Conservation (phyloP, 2,888 invertebrate species). For the Rhagonycha lutea region DNA sequence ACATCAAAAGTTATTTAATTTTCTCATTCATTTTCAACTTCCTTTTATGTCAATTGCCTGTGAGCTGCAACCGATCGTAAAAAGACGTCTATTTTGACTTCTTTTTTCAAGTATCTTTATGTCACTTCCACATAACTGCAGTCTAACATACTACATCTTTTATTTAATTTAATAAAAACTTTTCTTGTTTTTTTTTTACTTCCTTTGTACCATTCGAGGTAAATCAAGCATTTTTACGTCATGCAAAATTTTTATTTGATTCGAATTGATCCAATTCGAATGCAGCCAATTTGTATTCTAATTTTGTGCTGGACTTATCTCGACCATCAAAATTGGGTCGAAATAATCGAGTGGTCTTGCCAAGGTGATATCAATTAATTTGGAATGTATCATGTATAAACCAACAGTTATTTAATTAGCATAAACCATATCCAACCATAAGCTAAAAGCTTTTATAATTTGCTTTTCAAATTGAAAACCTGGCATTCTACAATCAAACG, state of each 20-base stretch:
- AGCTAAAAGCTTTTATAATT: slow-evolving; percentile 9
- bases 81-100: background rate
- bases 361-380: slow-evolving; percentile 8
- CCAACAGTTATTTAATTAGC: slow-evolving; percentile 16
- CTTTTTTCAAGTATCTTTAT: background rate
- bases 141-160: background rate
- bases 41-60: background rate
- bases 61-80: background rate
- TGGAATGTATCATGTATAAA: slow-evolving; percentile 10
- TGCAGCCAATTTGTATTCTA: background rate
- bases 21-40: background rate
- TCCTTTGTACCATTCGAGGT: background rate
- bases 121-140: background rate
- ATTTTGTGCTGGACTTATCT: background rate
- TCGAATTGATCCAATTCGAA: background rate
- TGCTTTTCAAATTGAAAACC: slow-evolving; percentile 3
- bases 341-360: background rate
- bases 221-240: background rate
- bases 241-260: background rate
- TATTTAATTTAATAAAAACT: background rate
- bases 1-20: background rate
- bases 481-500: background rate
- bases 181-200: background rate
- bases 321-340: background rate
- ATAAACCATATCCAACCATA: slow-evolving; percentile 6